Evolutionary conservation across 2,113 vertebrate genomes (phyloP), one percentile per base, ranked within the genome.

Genomic region (Lipotes vexillifer): DNA sequence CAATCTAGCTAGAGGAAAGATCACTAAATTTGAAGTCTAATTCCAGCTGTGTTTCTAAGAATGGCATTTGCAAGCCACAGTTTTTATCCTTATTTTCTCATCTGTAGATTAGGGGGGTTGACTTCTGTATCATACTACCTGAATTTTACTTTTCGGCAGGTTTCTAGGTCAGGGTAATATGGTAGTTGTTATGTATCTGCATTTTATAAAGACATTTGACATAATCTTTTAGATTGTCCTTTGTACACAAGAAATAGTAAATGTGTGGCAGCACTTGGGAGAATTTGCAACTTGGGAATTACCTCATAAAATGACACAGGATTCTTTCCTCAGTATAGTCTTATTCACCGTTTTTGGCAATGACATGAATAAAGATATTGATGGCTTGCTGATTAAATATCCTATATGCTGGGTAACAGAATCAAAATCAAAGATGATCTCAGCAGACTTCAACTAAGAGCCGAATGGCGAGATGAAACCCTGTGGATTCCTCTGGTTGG

Each of bases 391-490:
- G 49, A 92, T 72, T 81, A 92, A 27, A 36, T 90, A 75, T 20
- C 49, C 59, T 72, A 46, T 85, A 65, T 85, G 17, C 85, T 93
- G 46, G 90, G 66, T 92, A 82, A 86, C 46, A 93, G 86, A 96
- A 41, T 89, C 75, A 49, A 20, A 46, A 55, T 74, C 71, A 85
- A 49, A 61, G 74, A 61, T 66, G 61, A 52, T 36, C 87, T 71
- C 88, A 81, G 52, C 80, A 94, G 49, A 59, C 59, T 63, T 55
- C 33, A 41, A 31, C 33, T 46, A 18, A 81, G 87, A 83, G 59
- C 78, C 72, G 59, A 4, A 46, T 23, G 41, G 52, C 59, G 49
- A 38, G 38, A 20, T 71, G 57, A 93, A 83, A 84, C 31, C 5
- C 31, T 38, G 1, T 13, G 27, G 71, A 41, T 71, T 87, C 55